Percentiles rank a stretch among this genome's conserved stretches.
Conservation (phyloP, 2,888 invertebrate genomes). For the Pilophorus perplexus region DNA sequence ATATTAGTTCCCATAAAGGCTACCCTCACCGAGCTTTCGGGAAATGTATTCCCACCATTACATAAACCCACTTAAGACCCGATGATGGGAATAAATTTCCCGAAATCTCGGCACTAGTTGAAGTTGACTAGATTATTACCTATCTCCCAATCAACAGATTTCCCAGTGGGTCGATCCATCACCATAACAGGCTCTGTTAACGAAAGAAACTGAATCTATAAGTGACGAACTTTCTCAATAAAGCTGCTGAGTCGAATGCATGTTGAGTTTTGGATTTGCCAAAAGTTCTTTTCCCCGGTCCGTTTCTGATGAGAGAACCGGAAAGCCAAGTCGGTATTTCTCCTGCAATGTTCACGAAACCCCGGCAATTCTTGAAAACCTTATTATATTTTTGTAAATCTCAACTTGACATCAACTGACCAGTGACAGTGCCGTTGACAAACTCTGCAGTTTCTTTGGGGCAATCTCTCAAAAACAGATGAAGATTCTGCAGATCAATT, state of each 20-base stretch:
- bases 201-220: too few species aligned
- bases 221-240: conserved; percentile 63
- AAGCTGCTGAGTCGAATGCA: conserved; percentile 84
- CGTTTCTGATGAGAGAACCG: conserved; percentile 78
- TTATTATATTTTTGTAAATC: background rate
- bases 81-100: too few species aligned
- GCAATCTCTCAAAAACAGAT: conserved; percentile 17
- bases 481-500: background rate
- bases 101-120: too few species aligned
- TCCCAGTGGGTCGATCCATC: too few species aligned
- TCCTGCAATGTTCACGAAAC: conserved; percentile 53
- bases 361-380: background rate
- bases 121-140: background rate
- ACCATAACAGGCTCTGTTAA: too few species aligned
- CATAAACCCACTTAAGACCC: too few species aligned
- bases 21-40: too few species aligned
- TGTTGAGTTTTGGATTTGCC: conserved; percentile 77
- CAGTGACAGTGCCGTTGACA: background rate
- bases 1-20: too few species aligned
- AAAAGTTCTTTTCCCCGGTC: conserved; percentile 80
- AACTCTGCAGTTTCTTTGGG: conserved; percentile 1
- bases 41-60: too few species aligned
- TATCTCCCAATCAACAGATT: too few species aligned
- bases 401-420: too few species aligned
- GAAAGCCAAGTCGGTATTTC: conserved; percentile 72